Conservation (phyloP, 2,797 vertebrate genomes). For the Bradypodion pumilum region DNA sequence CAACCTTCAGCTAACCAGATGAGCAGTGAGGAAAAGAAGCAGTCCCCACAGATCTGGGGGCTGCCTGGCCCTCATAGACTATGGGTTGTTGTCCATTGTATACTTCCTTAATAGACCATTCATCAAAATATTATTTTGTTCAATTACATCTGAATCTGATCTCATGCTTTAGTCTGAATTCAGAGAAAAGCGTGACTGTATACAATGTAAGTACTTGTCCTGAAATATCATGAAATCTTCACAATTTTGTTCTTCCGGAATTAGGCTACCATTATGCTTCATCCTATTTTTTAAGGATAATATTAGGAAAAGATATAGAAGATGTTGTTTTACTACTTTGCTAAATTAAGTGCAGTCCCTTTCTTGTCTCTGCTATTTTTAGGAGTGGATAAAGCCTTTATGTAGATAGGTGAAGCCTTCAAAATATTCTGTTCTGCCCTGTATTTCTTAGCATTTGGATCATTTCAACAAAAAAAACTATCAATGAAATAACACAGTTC, state of each 20-base stretch:
- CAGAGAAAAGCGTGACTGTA: not conserved
- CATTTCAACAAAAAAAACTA: not conserved
- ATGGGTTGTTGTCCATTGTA: not conserved
- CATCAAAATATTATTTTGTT: not conserved
- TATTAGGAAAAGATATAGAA: not conserved
- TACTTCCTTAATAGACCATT: not conserved
- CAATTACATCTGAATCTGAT: not conserved
- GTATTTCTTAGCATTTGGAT: not conserved
- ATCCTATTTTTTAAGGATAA: not conserved
- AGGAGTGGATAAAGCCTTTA: not conserved
- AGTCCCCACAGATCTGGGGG: no score
- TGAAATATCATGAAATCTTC: not conserved
- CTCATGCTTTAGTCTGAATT: not conserved
- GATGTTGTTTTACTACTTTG: not conserved
- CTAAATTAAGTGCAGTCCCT: not conserved
- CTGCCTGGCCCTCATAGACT: no score
- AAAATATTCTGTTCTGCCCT: not conserved
- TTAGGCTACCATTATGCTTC: not conserved
- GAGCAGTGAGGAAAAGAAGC: not conserved
- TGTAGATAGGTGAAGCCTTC: not conserved
- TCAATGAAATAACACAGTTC: constrained; percentile 53
- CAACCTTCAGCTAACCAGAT: not conserved
- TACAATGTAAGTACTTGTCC: not conserved
- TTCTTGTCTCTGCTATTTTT: not conserved
- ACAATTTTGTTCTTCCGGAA: constrained; percentile 1